Percentiles rank a stretch among this genome's conserved stretches.
Conservation (phyloP, 2,113 vertebrate genomes). For the Austrofundulus limnaeus region DNA sequence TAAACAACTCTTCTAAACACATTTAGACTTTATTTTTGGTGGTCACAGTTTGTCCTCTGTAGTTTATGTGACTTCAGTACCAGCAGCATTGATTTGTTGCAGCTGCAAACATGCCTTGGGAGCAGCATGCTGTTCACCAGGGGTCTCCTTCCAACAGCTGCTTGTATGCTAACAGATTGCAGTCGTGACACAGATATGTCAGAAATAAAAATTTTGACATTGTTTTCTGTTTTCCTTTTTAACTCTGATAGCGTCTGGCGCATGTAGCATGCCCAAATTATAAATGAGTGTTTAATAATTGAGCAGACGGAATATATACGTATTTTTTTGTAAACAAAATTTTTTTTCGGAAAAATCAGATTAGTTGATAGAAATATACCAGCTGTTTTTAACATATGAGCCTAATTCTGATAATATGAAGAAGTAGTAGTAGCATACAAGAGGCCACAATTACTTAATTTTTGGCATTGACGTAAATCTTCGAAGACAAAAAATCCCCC, state of each 20-base stretch:
- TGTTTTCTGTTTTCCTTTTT: neutral
- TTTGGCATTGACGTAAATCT: conserved; percentile 10
- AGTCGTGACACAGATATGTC: conserved; percentile 60
- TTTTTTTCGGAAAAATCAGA: neutral
- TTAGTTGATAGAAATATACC: too few species aligned
- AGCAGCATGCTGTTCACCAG: conserved; percentile 52
- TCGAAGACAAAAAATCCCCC: conserved; percentile 35
- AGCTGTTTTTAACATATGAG: too few species aligned
- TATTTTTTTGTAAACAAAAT: neutral
- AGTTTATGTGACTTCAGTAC: conserved; percentile 45
- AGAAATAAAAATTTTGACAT: conserved; percentile 49
- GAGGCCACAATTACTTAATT: too few species aligned
- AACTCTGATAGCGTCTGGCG: conserved; percentile 18
- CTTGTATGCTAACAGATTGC: conserved; percentile 69
- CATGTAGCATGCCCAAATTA: neutral
- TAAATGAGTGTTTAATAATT: neutral
- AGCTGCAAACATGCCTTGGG: conserved; percentile 61
- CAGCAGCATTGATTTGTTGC: conserved; percentile 63
- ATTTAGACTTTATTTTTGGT: conserved; percentile 34
- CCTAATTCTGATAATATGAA: neutral
- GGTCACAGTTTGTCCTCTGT: conserved; percentile 23
- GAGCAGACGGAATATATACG: neutral
- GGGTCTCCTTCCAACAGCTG: conserved; percentile 66
- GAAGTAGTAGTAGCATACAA: too few species aligned
- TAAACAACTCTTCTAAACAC: neutral